Evolutionary conservation across 2,797 vertebrate species (phyloP).

Genomic region (Coregonus suidteri): DNA sequence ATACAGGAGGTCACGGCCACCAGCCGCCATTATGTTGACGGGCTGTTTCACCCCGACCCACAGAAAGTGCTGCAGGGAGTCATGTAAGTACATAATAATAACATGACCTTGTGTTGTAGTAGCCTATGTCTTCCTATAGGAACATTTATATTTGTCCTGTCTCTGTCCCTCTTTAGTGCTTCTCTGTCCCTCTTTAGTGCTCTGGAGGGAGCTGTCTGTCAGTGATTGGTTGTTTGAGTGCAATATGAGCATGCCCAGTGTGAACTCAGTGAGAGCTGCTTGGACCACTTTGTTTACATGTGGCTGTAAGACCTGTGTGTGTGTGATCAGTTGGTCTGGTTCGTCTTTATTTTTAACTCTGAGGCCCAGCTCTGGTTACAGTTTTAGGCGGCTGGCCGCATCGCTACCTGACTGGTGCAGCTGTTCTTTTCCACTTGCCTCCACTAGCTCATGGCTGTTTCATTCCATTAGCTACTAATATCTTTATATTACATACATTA

Average conservation of each 20-base stretch:
- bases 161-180: not conserved
- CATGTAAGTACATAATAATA: constrained; percentile 85
- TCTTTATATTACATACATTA: not conserved
- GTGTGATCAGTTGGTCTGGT: constrained; percentile 6
- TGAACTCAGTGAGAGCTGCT: not conserved
- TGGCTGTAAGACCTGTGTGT: not conserved
- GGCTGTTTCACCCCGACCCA: constrained; percentile 97
- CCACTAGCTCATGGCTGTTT: constrained; percentile 44
- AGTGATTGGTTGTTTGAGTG: not conserved
- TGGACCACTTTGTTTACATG: not conserved
- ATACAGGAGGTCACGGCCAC: constrained; percentile 96
- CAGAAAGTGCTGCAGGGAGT: constrained; percentile 99
- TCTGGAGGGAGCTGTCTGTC: not conserved
- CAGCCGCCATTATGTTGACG: constrained; percentile 98
- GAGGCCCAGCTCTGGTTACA: constrained; percentile 70
- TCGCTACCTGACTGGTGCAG: constrained; percentile 48
- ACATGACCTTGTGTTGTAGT: not conserved
- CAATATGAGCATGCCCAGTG: not conserved
- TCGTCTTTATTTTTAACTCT: constrained; percentile 76
- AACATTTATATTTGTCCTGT: not conserved
- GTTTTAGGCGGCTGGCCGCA: constrained; percentile 24
- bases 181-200: not conserved
- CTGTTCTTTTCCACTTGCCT: constrained; percentile 67
- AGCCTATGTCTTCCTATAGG: constrained; percentile 12
- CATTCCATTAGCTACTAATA: constrained; percentile 33